Percentiles rank a stretch among this genome's conserved stretches.
Conservation (phyloP, 2,888 invertebrate species). For the Isotomurus palustris region DNA sequence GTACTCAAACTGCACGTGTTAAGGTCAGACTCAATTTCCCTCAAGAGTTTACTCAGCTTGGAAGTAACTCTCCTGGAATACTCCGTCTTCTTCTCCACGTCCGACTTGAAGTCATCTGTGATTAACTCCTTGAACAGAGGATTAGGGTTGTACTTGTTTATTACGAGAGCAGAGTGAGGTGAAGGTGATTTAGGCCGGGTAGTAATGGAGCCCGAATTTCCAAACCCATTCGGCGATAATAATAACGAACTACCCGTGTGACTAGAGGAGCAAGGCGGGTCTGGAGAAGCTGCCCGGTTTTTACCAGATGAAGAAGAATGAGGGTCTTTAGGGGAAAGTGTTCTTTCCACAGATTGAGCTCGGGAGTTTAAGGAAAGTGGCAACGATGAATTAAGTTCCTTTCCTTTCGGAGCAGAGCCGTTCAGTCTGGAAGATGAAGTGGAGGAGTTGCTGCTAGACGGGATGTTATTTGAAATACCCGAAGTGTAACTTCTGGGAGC, state of each 20-base stretch:
- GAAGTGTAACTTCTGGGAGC: too few species aligned
- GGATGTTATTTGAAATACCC: neutral
- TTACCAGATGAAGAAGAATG: too few species aligned
- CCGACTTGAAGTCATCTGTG: constrained; percentile 28
- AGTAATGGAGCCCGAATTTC: neutral
- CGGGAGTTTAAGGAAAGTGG: neutral
- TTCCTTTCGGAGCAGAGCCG: neutral
- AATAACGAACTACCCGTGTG: neutral
- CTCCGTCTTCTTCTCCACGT: constrained; percentile 39
- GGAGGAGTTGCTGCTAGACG: neutral
- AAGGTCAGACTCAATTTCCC: constrained; percentile 41
- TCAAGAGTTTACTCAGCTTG: constrained; percentile 40
- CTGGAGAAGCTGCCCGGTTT: too few species aligned
- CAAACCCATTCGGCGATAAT: neutral
- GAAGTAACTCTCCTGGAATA: constrained; percentile 41
- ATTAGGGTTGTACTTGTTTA: constrained; percentile 44
- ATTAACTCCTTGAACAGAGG: constrained; percentile 42
- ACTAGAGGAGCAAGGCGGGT: neutral
- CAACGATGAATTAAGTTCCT: neutral
- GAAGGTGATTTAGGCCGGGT: constrained; percentile 14
- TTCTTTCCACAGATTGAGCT: neutral
- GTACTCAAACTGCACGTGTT: constrained; percentile 20
- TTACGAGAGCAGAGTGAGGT: constrained; percentile 15
- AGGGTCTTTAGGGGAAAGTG: neutral
- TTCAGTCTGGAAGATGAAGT: neutral